Base-by-base conservation (phyloP, 2,888 invertebrate species). In the Beris chalybata region DNA sequence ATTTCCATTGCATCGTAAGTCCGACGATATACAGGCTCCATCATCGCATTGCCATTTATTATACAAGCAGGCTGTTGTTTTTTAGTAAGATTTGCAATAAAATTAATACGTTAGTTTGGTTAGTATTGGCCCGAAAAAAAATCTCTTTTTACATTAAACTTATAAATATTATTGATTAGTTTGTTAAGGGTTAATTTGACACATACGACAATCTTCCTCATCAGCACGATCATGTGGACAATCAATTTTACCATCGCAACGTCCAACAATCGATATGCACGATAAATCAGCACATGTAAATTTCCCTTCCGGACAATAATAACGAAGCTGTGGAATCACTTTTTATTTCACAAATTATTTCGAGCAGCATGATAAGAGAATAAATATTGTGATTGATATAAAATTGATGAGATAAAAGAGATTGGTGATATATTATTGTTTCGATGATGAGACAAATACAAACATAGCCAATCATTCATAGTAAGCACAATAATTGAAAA, bases 21-120 rank as follows among this genome's bases (percentile, higher is more conserved):
- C 82, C 72, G 83, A 82, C 70, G 82, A 79, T 75, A 89, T 86
- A 79, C 90, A 90, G 74, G 81, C 84, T 68, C 89, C 89, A 75
- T 85, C 85, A 75, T 88, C 87, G 79, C 94, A 95, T 74, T 87
- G 87, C 86, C 90, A 90, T 78, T 89, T 84, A 75, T 85, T 83
- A 71, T 85, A 80, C 74, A 83, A 81, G 85, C 90, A 90, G 79
- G 87, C 89, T 89, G 81, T 72, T 76, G 29, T 52, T 43, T 56
- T 29, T 56, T 56, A 44, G 56, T 56, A 38, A 7, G 38, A 38
- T 7, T 38, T 38, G 38, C 38, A 38, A 38, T 38, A 38, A 38
- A 7, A 13, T 48, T 48, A 13, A 12, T 48, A 6, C 2, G 12
- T 48, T 48, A 13, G 48, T 48, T 48, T 48, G n/a, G n/a, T 11